Evolutionary conservation across 2,888 invertebrate species (phyloP), one percentile per base, ranked within the genome.

Genomic region (Itoplectis maculator): DNA sequence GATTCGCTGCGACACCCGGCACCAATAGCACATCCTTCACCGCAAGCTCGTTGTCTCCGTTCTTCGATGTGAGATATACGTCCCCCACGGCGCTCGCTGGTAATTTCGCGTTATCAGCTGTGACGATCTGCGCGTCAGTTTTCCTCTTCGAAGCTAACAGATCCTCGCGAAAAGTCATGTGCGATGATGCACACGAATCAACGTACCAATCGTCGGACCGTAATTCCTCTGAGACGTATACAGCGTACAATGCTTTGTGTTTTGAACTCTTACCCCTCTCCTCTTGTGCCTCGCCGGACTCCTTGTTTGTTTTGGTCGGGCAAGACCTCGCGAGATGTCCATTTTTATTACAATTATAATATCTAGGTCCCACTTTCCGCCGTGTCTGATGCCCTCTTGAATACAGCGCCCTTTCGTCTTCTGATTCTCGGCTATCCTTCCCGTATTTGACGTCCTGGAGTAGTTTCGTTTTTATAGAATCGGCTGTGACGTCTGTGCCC

Each of bases 181-280:
- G 88, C 66, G 79, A 83, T 11, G 87, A 86, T 6, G 88, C 88
- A 6, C 88, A 29, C 29, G 4, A 85, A 72, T 89, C 88, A 20
- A 88, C 94, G 89, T 87, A 90, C 92, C 89, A 94, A 93, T 73
- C 90, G 88, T 70, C 89, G 11, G 42, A 8, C 20, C 70, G 49
- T 89, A 94, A 94, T 93, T 94, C 82, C 86, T 93, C 45, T 11
- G 65, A 23, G n/a, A 45, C 65, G n/a, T 65, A 65, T 29, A 65
- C 13, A 47, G 65, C 45, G 7, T 65, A 65, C 23, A 65, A 65
- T n/a, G 65, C 65, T 23, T 65, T 65, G 65, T 65, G 65, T 29
- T 23, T 23, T 1, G 65, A 5, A 29, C 29, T 65, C 45, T 42
- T 40, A 11, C 2, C 42, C 5, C 42, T 42, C 42, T 63, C 65